phyloP scores from a whole-genome alignment of 2,113 vertebrate species.

The Heterotilapia buettikoferi region DNA sequence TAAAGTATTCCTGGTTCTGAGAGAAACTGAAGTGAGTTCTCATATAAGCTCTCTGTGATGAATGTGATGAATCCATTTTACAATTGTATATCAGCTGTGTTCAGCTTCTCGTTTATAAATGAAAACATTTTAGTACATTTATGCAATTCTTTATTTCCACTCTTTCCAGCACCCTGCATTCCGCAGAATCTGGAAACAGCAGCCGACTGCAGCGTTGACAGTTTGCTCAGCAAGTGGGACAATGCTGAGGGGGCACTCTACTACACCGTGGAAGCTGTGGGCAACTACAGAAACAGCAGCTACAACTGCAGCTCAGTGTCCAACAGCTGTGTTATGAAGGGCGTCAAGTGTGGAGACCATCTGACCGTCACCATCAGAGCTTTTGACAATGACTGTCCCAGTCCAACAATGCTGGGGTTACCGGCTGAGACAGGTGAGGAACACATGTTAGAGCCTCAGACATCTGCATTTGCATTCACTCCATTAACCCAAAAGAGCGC shows the following conservation, averaged over 20 bases:
- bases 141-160: background rate
- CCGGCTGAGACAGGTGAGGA: slow-evolving; percentile 66
- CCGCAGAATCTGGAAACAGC: slow-evolving; percentile 58
- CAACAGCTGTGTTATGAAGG: slow-evolving; percentile 67
- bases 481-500: background rate
- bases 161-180: slow-evolving; percentile 70
- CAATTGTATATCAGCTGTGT: background rate
- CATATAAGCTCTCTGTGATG: background rate
- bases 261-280: slow-evolving; percentile 65
- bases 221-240: slow-evolving; percentile 69
- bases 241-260: slow-evolving; percentile 53
- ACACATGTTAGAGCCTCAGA: background rate
- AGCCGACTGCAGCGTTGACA: slow-evolving; percentile 44
- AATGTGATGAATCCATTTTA: background rate
- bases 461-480: background rate
- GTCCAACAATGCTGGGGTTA: slow-evolving; percentile 36
- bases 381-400: slow-evolving; percentile 66
- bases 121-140: background rate
- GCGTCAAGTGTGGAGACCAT: slow-evolving; percentile 67
- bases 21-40: background rate
- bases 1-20: background rate
- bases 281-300: slow-evolving; percentile 44
- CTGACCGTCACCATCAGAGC: slow-evolving; percentile 67
- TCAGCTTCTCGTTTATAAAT: background rate
- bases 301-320: slow-evolving; percentile 70